Evolutionary conservation across 2,888 invertebrate species (phyloP), one percentile per base, ranked within the genome.

Genomic region (Ophioninae sp.): DNA sequence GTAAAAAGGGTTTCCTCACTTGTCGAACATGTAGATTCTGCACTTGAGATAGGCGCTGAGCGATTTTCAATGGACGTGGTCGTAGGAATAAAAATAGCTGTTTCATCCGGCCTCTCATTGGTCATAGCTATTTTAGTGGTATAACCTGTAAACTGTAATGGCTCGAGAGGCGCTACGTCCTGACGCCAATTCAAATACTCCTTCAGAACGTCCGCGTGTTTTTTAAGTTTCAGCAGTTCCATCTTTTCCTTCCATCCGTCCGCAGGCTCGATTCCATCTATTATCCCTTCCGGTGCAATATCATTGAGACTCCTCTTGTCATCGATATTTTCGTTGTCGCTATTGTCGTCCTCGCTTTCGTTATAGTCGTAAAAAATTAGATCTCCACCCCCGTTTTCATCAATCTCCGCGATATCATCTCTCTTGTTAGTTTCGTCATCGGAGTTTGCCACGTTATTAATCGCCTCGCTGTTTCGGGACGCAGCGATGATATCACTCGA

Each of bases 101-200:
- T 70, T 61, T 23, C 56, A 44, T 75, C 67, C 6, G 41, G 37
- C 17, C 13, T n/a, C n/a, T 57, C 61, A 68, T 59, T 65, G 7
- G 73, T 65, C 67, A 77, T 37, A 39, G 79, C 68, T 37, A 82
- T 84, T 44, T 23, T 80, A 23, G 79, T 82, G 10, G 84, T 84
- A n/a, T 82, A 81, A 41, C 67, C 85, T 10, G 74, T n/a, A 37
- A 70, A 44, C 3, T 17, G 77, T 0, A 67, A 30, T 13, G 77
- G n/a, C 59, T 84, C 85, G 17, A 79, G 41, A 6, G 80, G 72
- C 44, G 61, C 72, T 0, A 85, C 77, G 56, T 82, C 83, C 6
- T 79, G 85, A 23, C 75, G 85, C 86, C 86, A 87, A 78, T 87
- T 87, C 62, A 86, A 75, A 73, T 87, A 87, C 75, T 87, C 86